Percentiles rank a stretch among this genome's conserved stretches.
Evolutionary conservation across 1,140 invertebrate species (phyloP).

Genomic region (Eurosta solidaginis): DNA sequence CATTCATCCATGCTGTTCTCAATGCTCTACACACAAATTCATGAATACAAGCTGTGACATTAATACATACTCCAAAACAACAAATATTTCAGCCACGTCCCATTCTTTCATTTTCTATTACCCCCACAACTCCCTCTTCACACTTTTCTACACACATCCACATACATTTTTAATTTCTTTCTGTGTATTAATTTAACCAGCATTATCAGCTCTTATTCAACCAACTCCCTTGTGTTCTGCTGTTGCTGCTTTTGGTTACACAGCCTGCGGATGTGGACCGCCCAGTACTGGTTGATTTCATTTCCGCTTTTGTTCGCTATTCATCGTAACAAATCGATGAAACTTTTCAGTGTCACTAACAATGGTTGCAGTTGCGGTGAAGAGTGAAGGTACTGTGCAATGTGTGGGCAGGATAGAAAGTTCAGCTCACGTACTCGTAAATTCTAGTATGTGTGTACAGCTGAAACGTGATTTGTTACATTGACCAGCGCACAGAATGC

Average conservation of each 20-base stretch:
- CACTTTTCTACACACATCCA: background rate
- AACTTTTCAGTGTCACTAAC: constrained; percentile 9
- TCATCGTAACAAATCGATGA: background rate
- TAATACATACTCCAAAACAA: no score
- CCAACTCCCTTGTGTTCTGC: no score
- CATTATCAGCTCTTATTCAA: background rate
- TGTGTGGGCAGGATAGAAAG: background rate
- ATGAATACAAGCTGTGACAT: no score
- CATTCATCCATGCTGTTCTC: no score
- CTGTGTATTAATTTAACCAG: constrained; percentile 12
- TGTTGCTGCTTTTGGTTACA: background rate
- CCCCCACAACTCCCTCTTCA: no score
- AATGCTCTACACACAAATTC: no score
- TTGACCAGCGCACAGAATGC: no score
- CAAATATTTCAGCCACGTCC: background rate
- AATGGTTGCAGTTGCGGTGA: background rate
- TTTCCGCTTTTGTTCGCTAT: constrained; percentile 12
- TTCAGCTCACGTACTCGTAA: background rate
- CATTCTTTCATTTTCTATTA: background rate
- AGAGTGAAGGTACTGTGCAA: no score
- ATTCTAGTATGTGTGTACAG: background rate
- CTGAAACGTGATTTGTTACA: no score
- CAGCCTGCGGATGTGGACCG: background rate
- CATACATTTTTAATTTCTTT: constrained; percentile 11
- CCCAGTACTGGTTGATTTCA: constrained; percentile 1